Evolutionary conservation across 2,888 invertebrate genomes (phyloP).

Genomic region (Dorcus parallelipipedus): DNA sequence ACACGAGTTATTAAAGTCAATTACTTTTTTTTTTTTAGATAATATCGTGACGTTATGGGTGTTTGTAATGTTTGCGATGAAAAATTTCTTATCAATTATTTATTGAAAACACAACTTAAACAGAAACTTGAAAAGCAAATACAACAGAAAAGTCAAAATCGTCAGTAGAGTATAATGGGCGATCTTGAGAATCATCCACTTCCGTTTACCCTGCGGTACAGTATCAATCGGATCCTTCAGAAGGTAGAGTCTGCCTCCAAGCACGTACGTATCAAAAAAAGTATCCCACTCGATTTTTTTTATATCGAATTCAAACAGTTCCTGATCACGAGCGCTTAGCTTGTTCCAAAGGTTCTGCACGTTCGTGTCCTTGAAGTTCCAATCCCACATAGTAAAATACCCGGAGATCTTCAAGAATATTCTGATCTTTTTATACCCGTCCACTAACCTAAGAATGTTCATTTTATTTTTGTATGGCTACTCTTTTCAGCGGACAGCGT

Average conservation of each 20-base stretch:
- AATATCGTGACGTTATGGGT: no score
- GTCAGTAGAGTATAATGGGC: conserved; percentile 34
- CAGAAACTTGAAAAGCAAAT: neutral
- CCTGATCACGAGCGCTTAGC: conserved; percentile 47
- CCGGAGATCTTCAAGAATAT: conserved; percentile 62
- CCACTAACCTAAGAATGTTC: conserved; percentile 61
- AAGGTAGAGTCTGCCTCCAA: conserved; percentile 69
- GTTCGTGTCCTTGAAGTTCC: conserved; percentile 54
- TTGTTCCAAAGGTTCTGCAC: conserved; percentile 55
- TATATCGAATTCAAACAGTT: conserved; percentile 71
- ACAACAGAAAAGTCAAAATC: neutral
- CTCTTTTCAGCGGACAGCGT: no score
- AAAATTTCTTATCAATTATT: no score
- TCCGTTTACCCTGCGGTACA: conserved; percentile 51
- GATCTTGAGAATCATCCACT: conserved; percentile 38
- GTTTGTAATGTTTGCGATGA: no score
- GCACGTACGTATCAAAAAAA: conserved; percentile 65
- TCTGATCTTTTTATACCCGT: conserved; percentile 75
- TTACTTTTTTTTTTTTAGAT: no score
- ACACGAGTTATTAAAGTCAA: no score
- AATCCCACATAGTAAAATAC: conserved; percentile 63
- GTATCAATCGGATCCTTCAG: conserved; percentile 73
- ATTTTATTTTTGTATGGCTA: neutral
- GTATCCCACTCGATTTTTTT: conserved; percentile 65
- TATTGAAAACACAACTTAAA: no score